Evolutionary conservation across 2,797 vertebrate species (phyloP), one percentile per base, ranked within the genome.

Genomic region (Gymnothorax javanicus): DNA sequence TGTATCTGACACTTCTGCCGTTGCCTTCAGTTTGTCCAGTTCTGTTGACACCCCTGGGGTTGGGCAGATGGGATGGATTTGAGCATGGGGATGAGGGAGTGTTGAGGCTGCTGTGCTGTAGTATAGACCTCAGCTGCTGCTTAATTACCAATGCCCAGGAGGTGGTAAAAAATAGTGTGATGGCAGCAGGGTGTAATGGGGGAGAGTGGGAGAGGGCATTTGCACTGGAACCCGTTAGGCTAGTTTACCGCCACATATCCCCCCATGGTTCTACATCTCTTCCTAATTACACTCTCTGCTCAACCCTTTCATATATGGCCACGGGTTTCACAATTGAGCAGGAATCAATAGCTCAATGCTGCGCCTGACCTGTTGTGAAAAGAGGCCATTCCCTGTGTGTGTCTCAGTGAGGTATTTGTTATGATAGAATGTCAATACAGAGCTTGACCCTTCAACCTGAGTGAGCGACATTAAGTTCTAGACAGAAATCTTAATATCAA

Each of bases 101-200:
- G 59, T 57, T 86, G 87, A 85, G 84, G 86, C 84, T 86, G 64
- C 83, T 86, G 85, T 88, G 84, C 75, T 56, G 86, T 85, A 83
- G 62, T 84, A 89, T 88, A 87, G 89, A 88, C 89, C 89, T 87
- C 88, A 90, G 91, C 90, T 91, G 85, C n/a, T 7, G 85, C 91
- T 90, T 94, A 95, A 95, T 95, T 96, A 94, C 92, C 77, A 84
- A 86, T 83, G 85, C 82, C 88, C 89, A 25, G 88, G 82, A 89
- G 81, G n/a, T 87, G 87, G 82, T 91, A 89, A 90, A 90, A 90
- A 86, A 90, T 91, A 87, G n/a, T 90, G 82, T 93, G 90, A 88
- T 89, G 86, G 87, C 86, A 87, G 85, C 87, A 23, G 52, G 43
- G 73, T 77, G 64, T 23, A 33, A 12, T 33, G 71, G 27, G 2